These are phyloP conservation scores for Athene cunicularia DNA, from an alignment of 2,113 vertebrate species.

Conservation along the genomic window DNA sequence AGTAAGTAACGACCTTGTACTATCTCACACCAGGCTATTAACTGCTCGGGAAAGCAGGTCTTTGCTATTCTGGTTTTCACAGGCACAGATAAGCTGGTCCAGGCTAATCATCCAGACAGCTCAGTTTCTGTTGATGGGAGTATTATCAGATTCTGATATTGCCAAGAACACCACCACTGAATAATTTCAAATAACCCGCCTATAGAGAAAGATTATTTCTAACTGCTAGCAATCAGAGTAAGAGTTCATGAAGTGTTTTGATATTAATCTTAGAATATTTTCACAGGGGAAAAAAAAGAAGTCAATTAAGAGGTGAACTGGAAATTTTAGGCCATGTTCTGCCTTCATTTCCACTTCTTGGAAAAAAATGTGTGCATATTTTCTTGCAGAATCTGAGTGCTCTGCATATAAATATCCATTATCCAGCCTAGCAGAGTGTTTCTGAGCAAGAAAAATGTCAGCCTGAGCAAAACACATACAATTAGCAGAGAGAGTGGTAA, in stretches of 20 bases:
- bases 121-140: not conserved
- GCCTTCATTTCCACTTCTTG: not conserved
- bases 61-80: not conserved
- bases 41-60: not conserved
- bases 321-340: not conserved
- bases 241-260: not conserved
- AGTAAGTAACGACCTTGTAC: not conserved
- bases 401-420: slow-evolving; percentile 5
- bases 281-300: not conserved
- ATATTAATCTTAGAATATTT: not conserved
- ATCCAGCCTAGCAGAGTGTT: not conserved
- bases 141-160: not conserved
- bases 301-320: not conserved
- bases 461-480: not conserved
- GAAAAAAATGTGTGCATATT: not conserved
- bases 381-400: not conserved
- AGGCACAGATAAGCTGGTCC: not conserved
- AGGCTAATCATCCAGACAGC: not conserved
- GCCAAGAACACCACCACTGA: not conserved
- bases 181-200: slow-evolving; percentile 4
- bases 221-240: slow-evolving; percentile 22
- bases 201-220: not conserved
- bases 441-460: not conserved
- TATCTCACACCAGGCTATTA: not conserved
- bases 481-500: fast-evolving